Conservation (phyloP, 2,113 vertebrate genomes). For the Axis porcinus region DNA sequence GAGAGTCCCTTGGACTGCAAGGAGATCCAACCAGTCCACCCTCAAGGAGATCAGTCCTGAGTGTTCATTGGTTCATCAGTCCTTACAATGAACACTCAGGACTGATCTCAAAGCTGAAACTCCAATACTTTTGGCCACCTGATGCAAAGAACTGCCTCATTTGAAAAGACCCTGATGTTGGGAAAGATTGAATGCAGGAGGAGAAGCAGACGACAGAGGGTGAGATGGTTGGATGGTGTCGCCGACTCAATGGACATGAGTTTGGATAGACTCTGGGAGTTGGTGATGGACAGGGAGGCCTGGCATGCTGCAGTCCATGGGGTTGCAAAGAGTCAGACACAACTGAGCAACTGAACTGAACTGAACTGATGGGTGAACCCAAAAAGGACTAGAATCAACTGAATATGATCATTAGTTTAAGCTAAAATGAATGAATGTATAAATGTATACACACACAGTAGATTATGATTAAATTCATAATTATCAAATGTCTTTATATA, state of each 20-base stretch:
- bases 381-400: neutral
- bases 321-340: neutral
- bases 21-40: neutral
- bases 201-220: neutral
- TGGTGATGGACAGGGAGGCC: neutral
- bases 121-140: neutral
- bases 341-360: neutral
- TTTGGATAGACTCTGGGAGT: neutral
- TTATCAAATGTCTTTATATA: neutral
- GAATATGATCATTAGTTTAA: neutral
- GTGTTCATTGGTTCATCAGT: neutral
- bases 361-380: neutral
- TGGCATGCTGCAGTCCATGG: rapidly evolving
- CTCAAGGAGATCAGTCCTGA: neutral
- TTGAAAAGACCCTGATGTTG: neutral
- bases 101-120: neutral
- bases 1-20: neutral
- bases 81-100: neutral
- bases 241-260: neutral
- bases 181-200: neutral
- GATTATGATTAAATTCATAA: neutral
- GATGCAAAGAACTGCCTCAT: neutral
- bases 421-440: neutral
- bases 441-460: neutral
- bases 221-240: neutral